Evolutionary conservation across 2,797 vertebrate genomes (phyloP).

Genomic region (Mormyrus proboscirostris): DNA sequence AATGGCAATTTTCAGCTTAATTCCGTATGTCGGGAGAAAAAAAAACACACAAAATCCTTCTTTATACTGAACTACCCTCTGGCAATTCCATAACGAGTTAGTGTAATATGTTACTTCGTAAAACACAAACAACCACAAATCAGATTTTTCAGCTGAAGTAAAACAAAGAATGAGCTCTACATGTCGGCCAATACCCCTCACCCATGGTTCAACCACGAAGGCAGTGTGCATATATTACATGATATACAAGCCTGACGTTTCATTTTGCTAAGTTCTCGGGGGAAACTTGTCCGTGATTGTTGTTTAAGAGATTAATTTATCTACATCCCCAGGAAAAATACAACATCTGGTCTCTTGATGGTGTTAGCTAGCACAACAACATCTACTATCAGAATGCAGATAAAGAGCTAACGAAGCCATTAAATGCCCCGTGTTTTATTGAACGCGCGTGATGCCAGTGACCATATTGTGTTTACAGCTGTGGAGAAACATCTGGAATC

Average conservation of each 20-base stretch:
- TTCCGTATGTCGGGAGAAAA: constrained; percentile 40
- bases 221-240: background rate
- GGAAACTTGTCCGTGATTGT: constrained; percentile 41
- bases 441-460: constrained; percentile 50
- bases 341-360: constrained; percentile 61
- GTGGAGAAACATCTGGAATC: constrained; percentile 53
- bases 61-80: background rate
- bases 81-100: constrained; percentile 40
- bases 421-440: constrained; percentile 55
- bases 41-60: constrained; percentile 37
- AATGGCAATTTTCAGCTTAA: constrained; percentile 41
- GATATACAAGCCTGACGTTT: constrained; percentile 13
- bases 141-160: constrained; percentile 1
- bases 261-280: constrained; percentile 10
- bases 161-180: constrained; percentile 5
- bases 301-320: constrained; percentile 54
- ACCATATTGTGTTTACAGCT: constrained; percentile 47
- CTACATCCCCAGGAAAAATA: constrained; percentile 39
- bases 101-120: constrained; percentile 32
- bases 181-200: background rate
- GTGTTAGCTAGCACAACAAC: constrained; percentile 59
- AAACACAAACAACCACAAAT: constrained; percentile 12
- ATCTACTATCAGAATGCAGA: constrained; percentile 54
- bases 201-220: background rate
- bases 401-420: constrained; percentile 58